These are phyloP conservation scores for Thymelicus sylvestris DNA, from an alignment of 2,888 invertebrate species.

Conservation along the genomic window DNA sequence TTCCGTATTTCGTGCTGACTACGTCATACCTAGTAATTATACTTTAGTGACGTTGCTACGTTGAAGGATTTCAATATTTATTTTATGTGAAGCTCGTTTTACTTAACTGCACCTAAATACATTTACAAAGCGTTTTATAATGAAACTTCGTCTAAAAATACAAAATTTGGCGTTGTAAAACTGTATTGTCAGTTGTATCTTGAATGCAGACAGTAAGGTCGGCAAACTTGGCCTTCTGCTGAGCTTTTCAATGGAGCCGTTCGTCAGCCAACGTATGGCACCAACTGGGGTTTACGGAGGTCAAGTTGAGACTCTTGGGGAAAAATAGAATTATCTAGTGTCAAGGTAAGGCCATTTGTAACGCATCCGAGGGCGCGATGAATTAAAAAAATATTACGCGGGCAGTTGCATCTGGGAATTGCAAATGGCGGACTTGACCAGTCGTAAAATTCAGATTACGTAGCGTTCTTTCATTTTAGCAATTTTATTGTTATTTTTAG, in stretches of 20 bases:
- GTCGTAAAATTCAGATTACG: not conserved
- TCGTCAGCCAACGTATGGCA: constrained; percentile 24
- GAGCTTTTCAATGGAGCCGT: constrained; percentile 32
- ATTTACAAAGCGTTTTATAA: not conserved
- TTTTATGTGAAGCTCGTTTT: not conserved
- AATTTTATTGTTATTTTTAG: too few relatives aligned
- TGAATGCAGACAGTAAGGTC: constrained; percentile 27
- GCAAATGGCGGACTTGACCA: constrained; percentile 27
- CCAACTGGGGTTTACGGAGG: constrained; percentile 31
- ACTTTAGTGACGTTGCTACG: not conserved
- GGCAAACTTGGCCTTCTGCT: constrained; percentile 35
- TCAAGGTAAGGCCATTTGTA: constrained; percentile 32
- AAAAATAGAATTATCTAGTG: constrained; percentile 34
- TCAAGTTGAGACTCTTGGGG: constrained; percentile 35
- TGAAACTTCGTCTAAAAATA: not conserved
- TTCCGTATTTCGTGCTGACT: not conserved
- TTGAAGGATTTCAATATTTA: not conserved
- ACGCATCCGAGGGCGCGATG: constrained; percentile 23
- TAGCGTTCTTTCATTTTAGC: not conserved
- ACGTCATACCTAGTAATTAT: constrained; percentile 1
- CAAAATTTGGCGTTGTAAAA: constrained; percentile 1
- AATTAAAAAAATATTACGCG: constrained; percentile 1
- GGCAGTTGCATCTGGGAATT: constrained; percentile 9
- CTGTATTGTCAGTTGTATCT: constrained; percentile 16
- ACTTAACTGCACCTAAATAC: too few relatives aligned